A percentile compares a stretch with the other conserved stretches of the same genome.
Evolutionary conservation across 2,113 vertebrate species (phyloP).

Genomic region (Mola mola): DNA sequence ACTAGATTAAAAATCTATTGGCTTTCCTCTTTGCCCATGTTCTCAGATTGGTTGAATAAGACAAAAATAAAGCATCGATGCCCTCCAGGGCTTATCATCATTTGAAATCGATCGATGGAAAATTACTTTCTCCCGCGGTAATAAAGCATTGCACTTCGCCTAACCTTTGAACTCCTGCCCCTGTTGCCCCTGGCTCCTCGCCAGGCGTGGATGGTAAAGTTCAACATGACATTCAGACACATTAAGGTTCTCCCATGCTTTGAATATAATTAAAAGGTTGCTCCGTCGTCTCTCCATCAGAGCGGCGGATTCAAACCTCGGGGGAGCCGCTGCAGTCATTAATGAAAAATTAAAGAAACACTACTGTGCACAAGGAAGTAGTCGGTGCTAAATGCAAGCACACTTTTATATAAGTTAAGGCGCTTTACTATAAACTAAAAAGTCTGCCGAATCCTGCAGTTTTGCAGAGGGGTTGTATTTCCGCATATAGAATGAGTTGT

Average conservation of each 20-base stretch:
- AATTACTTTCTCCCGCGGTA: conserved; percentile 63
- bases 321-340: not conserved
- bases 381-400: not conserved
- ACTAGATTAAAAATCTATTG: conserved; percentile 8
- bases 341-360: conserved; percentile 13
- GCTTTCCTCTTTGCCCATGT: conserved; percentile 12
- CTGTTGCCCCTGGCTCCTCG: conserved; percentile 68
- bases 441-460: no score
- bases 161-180: conserved; percentile 77
- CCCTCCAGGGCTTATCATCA: conserved; percentile 63
- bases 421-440: no score
- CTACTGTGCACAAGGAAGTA: not conserved
- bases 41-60: conserved; percentile 50
- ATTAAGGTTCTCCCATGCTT: conserved; percentile 34
- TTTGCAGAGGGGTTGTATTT: no score
- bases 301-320: conserved; percentile 17
- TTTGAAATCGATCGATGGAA: conserved; percentile 78
- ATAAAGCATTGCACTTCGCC: conserved; percentile 70
- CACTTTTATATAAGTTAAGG: no score
- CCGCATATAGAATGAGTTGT: no score
- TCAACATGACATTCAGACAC: conserved; percentile 58
- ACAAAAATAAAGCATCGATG: conserved; percentile 64
- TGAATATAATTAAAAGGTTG: conserved; percentile 49
- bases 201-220: conserved; percentile 59
- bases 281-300: conserved; percentile 9